A percentile compares a stretch with the other conserved stretches of the same genome.
phyloP scores from a whole-genome alignment of 2,888 invertebrate genomes.

The Ennomos fuscantarius region DNA sequence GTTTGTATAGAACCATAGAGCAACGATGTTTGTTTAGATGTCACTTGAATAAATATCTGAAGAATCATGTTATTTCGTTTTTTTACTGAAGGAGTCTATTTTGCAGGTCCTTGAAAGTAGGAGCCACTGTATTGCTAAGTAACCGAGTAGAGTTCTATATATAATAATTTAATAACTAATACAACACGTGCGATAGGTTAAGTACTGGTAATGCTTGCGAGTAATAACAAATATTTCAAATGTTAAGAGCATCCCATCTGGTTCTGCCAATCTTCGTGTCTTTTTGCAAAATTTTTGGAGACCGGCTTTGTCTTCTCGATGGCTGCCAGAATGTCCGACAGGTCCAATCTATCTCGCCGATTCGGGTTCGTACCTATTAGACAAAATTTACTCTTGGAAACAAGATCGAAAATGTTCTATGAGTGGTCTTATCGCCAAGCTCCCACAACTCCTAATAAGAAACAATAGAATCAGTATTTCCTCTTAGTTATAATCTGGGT shows the following conservation, averaged over 20 bases:
- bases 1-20: slow-evolving; percentile 64
- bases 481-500: too few relatives aligned
- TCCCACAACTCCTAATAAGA: too few relatives aligned
- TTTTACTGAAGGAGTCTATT: not conserved
- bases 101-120: too few relatives aligned
- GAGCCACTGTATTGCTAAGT: too few relatives aligned
- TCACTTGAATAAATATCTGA: slow-evolving; percentile 59
- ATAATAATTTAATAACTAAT: too few relatives aligned
- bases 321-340: slow-evolving; percentile 77
- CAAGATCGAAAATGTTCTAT: not conserved
- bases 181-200: not conserved
- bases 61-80: slow-evolving; percentile 34
- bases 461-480: too few relatives aligned
- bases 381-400: not conserved
- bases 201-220: not conserved
- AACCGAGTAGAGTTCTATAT: too few relatives aligned
- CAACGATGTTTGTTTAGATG: slow-evolving; percentile 59
- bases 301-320: slow-evolving; percentile 86
- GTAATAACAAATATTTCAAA: not conserved
- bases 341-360: slow-evolving; percentile 67
- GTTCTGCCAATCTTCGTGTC: slow-evolving; percentile 87
- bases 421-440: too few relatives aligned
- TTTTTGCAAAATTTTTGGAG: slow-evolving; percentile 81
- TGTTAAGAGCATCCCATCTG: slow-evolving; percentile 84
- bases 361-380: slow-evolving; percentile 54